A percentile compares a stretch with the other conserved stretches of the same genome.
phyloP scores from a whole-genome alignment of 2,113 vertebrate genomes.

The Lophura nycthemera region DNA sequence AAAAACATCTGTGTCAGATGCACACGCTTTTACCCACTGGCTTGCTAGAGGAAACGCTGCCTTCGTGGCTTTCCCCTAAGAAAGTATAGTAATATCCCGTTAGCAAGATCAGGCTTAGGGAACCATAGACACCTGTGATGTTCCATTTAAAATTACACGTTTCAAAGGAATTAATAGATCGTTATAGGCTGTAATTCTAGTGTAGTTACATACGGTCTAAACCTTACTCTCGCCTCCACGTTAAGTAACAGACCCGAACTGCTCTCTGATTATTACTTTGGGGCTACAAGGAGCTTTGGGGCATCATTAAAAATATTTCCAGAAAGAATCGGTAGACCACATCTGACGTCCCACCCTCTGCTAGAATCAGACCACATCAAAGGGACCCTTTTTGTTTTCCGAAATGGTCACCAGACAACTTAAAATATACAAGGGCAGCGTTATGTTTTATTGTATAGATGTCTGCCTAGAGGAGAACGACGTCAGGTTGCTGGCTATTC shows the following conservation, averaged over 20 bases:
- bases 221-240: background rate
- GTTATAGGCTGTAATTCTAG: background rate
- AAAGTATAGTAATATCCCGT: background rate
- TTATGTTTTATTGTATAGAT: constrained; percentile 76
- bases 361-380: constrained; percentile 88
- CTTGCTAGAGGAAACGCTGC: background rate
- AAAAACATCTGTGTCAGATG: background rate
- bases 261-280: constrained; percentile 78
- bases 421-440: constrained; percentile 72
- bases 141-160: background rate
- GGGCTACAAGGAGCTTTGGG: constrained; percentile 78
- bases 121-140: background rate
- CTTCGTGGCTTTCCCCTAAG: background rate
- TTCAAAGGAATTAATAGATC: background rate
- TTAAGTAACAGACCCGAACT: constrained; percentile 67
- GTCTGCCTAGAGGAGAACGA: constrained; percentile 61
- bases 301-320: constrained; percentile 90
- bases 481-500: background rate
- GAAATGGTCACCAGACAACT: constrained; percentile 83
- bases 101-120: background rate
- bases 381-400: constrained; percentile 50
- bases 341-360: constrained; percentile 85
- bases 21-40: background rate
- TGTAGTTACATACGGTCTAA: background rate
- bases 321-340: constrained; percentile 86